Conservation (phyloP, 2,797 vertebrate genomes). For the Gorsachius magnificus region DNA sequence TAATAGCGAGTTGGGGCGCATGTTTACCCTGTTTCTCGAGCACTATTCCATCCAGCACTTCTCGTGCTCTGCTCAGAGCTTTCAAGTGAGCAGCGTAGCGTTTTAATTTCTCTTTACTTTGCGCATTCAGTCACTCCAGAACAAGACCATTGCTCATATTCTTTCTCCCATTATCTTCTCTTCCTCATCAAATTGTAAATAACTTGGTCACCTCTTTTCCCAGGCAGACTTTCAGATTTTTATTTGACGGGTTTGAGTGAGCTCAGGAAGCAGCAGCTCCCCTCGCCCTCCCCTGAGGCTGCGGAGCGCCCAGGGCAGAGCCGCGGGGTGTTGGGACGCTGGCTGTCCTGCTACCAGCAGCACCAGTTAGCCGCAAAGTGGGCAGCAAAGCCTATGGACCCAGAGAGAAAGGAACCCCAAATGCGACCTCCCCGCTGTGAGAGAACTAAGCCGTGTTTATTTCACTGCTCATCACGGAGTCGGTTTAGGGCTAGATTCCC, state of each 20-base stretch:
- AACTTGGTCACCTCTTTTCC: neutral
- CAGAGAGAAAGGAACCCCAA: neutral
- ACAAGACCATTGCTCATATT: neutral
- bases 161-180: neutral
- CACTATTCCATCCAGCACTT: constrained; percentile 9
- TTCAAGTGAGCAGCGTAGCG: constrained; percentile 4
- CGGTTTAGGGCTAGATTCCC: neutral
- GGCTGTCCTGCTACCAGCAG: neutral
- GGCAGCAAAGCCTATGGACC: neutral
- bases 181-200: neutral
- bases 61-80: neutral
- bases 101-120: constrained; percentile 47
- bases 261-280: neutral
- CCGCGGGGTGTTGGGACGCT: neutral
- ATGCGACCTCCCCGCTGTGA: neutral
- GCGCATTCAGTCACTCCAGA: neutral
- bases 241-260: neutral
- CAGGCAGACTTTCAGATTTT: neutral
- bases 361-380: neutral
- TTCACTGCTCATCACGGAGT: neutral
- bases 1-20: constrained; percentile 60
- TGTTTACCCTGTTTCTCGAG: constrained; percentile 64
- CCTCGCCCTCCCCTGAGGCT: neutral
- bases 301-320: neutral
- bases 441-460: neutral